phyloP scores from a whole-genome alignment of 2,113 vertebrate species.

The Pseudorasbora parva region DNA sequence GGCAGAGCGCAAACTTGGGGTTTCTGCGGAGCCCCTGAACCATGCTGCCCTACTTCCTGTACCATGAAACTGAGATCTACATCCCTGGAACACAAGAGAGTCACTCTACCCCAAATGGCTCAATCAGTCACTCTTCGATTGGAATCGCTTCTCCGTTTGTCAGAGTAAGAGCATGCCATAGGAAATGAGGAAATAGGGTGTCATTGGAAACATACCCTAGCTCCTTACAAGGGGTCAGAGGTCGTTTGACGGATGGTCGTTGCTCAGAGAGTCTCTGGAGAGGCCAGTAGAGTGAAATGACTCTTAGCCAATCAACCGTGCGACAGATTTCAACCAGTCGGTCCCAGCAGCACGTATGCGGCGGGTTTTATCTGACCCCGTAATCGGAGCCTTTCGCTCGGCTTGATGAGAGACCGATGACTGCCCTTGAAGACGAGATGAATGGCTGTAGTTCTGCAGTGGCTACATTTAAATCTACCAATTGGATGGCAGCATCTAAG shows the following conservation, averaged over 20 bases:
- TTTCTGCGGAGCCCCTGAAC: constrained; percentile 41
- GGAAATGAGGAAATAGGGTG: constrained; percentile 40
- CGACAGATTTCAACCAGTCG: constrained; percentile 34
- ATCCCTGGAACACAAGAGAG: constrained; percentile 11
- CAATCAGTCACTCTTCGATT: background rate
- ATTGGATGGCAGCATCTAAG: background rate
- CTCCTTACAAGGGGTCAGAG: constrained; percentile 22
- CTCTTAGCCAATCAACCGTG: constrained; percentile 27
- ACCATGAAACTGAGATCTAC: constrained; percentile 44
- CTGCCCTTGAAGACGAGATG: constrained; percentile 11
- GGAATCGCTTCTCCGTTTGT: constrained; percentile 15
- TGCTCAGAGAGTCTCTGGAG: background rate
- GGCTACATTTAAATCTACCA: constrained; percentile 1
- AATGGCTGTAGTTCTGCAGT: constrained; percentile 12
- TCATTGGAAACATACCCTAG: constrained; percentile 45
- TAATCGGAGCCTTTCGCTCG: constrained; percentile 42
- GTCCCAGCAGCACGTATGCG: constrained; percentile 16
- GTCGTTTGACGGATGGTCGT: constrained; percentile 25
- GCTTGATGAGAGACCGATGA: constrained; percentile 42
- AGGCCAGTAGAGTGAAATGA: constrained; percentile 16
- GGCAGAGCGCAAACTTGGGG: background rate
- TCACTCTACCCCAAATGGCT: constrained; percentile 21
- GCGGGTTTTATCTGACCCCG: constrained; percentile 43
- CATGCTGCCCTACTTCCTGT: constrained; percentile 31
- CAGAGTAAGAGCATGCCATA: constrained; percentile 13